Evolutionary conservation across 2,113 vertebrate species (phyloP), one percentile per base, ranked within the genome.

Genomic region (Actinemys pallida): DNA sequence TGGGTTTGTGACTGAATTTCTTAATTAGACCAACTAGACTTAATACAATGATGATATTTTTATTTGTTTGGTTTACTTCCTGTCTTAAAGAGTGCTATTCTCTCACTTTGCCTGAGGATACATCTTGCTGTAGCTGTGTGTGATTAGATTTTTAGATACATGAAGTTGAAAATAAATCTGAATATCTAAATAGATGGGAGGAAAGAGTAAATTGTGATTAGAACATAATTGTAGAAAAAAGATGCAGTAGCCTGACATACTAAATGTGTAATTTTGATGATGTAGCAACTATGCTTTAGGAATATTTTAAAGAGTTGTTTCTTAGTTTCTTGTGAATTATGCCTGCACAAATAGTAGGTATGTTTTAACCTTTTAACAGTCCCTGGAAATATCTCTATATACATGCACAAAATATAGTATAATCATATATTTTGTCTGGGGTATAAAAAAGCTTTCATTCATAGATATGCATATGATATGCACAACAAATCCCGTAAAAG

Each of bases 61-160:
- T 96, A 96, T 96, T 96, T 96, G 42, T 93, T 86, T 92, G 57
- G 35, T 92, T 96, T 90, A 42, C 83, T 92, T 95, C 85, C 47
- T 94, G 90, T 96, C 88, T 97, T 96, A 93, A 97, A 90, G 72
- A 96, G 89, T 94, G 83, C 89, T 84, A 72, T 93, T 89, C 93
- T 94, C 83, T 94, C 84, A 93, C 93, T 94, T 93, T 92, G 95
- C 95, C 96, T 88, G 83, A 95, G 97, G 96, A 84, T 86, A 88
- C 29, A 47, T 95, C 87, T 81, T 96, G 79, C 87, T 94, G 2
- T 93, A 90, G 86, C 92, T 92, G 42, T 88, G 19, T 25, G 78
- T 92, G 88, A 97, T 97, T 96, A 91, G 96, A 96, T 96, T 97
- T 29, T 95, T 95, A 91, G 92, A 94, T 87, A 84, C 88, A 76